A percentile compares a stretch with the other conserved stretches of the same genome.
Conservation (phyloP, 2,888 invertebrate species). For the Plemyria rubiginata region DNA sequence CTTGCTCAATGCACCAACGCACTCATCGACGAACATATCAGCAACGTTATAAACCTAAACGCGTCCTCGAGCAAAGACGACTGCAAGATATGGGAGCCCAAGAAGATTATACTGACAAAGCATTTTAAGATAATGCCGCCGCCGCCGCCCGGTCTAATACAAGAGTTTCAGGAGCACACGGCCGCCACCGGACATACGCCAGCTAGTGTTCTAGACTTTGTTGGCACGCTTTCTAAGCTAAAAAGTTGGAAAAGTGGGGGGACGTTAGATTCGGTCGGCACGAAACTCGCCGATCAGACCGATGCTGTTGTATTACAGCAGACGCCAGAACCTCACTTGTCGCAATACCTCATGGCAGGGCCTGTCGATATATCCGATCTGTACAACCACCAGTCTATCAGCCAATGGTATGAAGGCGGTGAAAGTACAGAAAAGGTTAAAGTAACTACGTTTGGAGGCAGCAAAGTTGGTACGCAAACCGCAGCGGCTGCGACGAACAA, state of each 20-base stretch:
- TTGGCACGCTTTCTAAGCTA: constrained; percentile 74
- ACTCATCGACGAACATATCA: constrained; percentile 77
- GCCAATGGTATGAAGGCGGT: constrained; percentile 75
- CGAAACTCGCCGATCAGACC: constrained; percentile 74
- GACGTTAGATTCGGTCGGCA: constrained; percentile 71
- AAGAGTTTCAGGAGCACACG: constrained; percentile 63
- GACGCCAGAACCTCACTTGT: constrained; percentile 60
- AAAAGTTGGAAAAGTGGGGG: constrained; percentile 78
- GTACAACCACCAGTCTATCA: constrained; percentile 28
- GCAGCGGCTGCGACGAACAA: constrained; percentile 70
- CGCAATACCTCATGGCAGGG: constrained; percentile 77
- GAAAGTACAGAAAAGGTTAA: constrained; percentile 74
- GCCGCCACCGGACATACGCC: constrained; percentile 52
- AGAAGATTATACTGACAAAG: constrained; percentile 71
- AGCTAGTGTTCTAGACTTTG: constrained; percentile 72
- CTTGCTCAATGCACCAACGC: constrained; percentile 79
- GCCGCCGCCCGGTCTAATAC: constrained; percentile 66
- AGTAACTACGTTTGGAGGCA: constrained; percentile 63
- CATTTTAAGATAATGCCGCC: constrained; percentile 72
- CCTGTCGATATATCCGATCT: constrained; percentile 77
- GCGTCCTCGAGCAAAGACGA: constrained; percentile 80
- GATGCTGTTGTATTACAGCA: constrained; percentile 66
- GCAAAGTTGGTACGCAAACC: constrained; percentile 70
- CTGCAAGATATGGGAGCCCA: constrained; percentile 74
- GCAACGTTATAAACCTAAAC: constrained; percentile 82